A percentile compares a stretch with the other conserved stretches of the same genome.
Evolutionary conservation across 2,113 vertebrate species (phyloP).

Genomic region (Cyphomyrus plagiostoma): DNA sequence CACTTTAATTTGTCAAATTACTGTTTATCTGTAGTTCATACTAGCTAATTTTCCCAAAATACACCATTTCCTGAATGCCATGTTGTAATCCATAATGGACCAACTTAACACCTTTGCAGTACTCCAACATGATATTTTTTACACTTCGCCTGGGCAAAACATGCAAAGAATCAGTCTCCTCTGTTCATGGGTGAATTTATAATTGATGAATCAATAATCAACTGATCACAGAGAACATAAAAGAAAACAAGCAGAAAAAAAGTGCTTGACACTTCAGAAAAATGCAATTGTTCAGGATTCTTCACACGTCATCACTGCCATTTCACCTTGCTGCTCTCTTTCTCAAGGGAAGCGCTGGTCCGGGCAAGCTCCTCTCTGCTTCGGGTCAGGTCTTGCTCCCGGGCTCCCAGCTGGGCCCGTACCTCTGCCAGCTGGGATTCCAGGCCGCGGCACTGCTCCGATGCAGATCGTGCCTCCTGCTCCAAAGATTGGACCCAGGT

Average conservation of each 20-base stretch:
- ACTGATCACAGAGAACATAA: background rate
- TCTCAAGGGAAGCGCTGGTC: conserved; percentile 45
- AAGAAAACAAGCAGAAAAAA: background rate
- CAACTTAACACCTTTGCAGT: background rate
- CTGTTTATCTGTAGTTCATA: background rate
- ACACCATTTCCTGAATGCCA: background rate
- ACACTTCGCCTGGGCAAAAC: background rate
- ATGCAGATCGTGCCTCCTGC: conserved; percentile 49
- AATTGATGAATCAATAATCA: background rate
- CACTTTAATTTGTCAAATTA: background rate
- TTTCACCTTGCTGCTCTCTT: conserved; percentile 57
- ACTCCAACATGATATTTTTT: background rate
- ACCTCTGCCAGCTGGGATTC: conserved; percentile 45
- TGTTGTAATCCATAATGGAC: background rate
- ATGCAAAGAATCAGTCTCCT: background rate
- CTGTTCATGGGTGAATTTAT: background rate
- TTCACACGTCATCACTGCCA: background rate
- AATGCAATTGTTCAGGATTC: background rate
- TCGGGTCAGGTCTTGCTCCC: conserved; percentile 49
- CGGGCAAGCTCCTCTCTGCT: conserved; percentile 45
- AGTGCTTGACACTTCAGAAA: background rate
- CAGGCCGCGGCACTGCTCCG: conserved; percentile 35
- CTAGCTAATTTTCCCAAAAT: background rate
- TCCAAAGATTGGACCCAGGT: conserved; percentile 48
- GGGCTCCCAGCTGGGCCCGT: conserved; percentile 48